Conservation (phyloP, 2,113 vertebrate genomes). For the Phrynosoma platyrhinos region DNA sequence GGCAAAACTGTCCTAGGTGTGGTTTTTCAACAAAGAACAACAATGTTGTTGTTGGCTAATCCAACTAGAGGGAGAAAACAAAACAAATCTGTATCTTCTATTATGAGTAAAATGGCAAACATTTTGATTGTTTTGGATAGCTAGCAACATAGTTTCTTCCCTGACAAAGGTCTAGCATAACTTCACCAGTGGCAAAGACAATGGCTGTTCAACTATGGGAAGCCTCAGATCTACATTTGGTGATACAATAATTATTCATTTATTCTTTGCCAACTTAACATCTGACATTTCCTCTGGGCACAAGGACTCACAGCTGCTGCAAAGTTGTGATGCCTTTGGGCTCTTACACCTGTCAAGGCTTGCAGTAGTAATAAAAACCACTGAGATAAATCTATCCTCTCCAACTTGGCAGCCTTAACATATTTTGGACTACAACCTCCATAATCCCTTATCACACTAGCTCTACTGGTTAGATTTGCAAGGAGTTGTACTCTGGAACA, state of each 20-base stretch:
- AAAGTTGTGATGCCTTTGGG: no score
- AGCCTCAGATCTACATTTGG: neutral
- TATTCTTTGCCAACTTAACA: no score
- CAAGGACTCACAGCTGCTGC: no score
- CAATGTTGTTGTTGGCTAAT: neutral
- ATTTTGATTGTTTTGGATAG: neutral
- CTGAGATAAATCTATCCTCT: no score
- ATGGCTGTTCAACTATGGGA: neutral
- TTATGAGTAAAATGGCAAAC: constrained; percentile 2
- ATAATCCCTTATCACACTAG: no score
- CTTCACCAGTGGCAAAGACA: constrained; percentile 25
- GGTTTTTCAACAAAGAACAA: neutral
- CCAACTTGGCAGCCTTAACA: no score
- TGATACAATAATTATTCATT: neutral
- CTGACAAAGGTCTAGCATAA: constrained; percentile 25
- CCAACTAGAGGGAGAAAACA: neutral
- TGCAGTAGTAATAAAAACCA: no score
- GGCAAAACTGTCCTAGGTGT: neutral
- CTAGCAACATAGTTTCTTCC: constrained; percentile 7
- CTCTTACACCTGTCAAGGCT: no score
- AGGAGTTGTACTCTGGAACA: no score
- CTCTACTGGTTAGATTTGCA: no score
- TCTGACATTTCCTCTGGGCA: no score
- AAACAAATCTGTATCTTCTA: neutral
- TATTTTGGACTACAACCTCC: no score